Evolutionary conservation across 2,113 vertebrate species (phyloP).

Genomic region (Neolamprologus falcicula): DNA sequence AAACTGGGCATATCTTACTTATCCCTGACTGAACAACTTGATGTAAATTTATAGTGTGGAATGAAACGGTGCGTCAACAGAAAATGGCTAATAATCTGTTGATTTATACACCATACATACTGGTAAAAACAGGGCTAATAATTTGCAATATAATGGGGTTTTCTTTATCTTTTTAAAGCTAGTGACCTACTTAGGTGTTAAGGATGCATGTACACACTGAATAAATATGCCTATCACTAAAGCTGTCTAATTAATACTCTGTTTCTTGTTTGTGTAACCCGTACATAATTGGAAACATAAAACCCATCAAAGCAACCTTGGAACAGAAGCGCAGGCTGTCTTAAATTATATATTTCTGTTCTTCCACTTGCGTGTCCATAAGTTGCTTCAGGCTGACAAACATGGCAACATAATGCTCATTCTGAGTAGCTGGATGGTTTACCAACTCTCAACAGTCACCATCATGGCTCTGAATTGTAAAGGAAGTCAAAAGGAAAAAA

Average conservation of each 20-base stretch:
- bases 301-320: not conserved
- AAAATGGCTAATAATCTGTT: not conserved
- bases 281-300: not conserved
- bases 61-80: not conserved
- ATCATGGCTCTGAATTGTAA: not conserved
- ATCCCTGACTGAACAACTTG: constrained; percentile 7
- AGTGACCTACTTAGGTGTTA: not conserved
- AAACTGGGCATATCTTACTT: not conserved
- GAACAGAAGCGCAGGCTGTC: not conserved
- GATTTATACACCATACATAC: not conserved
- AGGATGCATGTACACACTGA: not conserved
- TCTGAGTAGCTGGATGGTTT: not conserved
- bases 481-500: not conserved
- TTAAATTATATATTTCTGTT: not conserved
- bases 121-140: not conserved
- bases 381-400: not conserved
- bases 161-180: not conserved
- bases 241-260: not conserved
- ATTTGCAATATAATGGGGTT: not conserved
- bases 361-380: not conserved
- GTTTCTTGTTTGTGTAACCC: not conserved
- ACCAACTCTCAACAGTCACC: not conserved
- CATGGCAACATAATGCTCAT: not conserved
- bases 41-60: not conserved
- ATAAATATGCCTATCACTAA: not conserved